Evolutionary conservation across 2,888 invertebrate genomes (phyloP).

Genomic region (Eueremaeus valkanovi): DNA sequence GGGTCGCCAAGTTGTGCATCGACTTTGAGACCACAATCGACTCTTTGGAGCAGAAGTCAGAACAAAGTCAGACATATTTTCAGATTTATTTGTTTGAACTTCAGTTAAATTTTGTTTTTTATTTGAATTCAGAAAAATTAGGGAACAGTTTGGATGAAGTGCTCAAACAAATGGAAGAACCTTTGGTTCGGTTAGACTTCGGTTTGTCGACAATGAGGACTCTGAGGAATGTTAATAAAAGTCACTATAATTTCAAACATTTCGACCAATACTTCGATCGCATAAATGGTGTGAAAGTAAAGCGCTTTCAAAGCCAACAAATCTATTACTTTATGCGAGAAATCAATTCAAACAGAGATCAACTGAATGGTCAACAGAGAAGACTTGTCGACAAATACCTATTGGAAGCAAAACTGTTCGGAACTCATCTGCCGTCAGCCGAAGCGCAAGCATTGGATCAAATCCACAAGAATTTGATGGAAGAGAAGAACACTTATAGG

Average conservation of each 20-base stretch:
- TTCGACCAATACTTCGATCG: slow-evolving; percentile 22
- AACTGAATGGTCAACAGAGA: slow-evolving; percentile 61
- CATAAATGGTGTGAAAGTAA: slow-evolving; percentile 59
- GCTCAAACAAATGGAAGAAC: slow-evolving; percentile 32
- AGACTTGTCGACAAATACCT: slow-evolving; percentile 71
- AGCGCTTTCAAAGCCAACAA: slow-evolving; percentile 66
- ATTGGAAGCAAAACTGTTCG: slow-evolving; percentile 77
- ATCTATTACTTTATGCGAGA: slow-evolving; percentile 66
- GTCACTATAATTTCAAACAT: slow-evolving; percentile 35
- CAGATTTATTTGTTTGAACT: no score
- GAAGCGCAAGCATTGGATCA: slow-evolving; percentile 58
- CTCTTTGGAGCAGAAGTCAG: slow-evolving; percentile 62
- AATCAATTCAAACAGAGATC: slow-evolving; percentile 52
- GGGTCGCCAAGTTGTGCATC: slow-evolving; percentile 74
- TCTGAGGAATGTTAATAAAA: slow-evolving; percentile 12
- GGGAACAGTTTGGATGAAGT: slow-evolving; percentile 30
- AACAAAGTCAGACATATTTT: slow-evolving; percentile 50
- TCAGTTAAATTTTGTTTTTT: no score
- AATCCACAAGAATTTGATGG: slow-evolving; percentile 58
- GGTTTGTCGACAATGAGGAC: slow-evolving; percentile 9
- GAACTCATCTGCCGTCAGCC: slow-evolving; percentile 63
- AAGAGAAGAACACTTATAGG: slow-evolving; percentile 62
- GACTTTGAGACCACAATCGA: slow-evolving; percentile 73
- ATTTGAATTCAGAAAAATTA: slow-evolving; percentile 5
- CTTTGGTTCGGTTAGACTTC: slow-evolving; percentile 32